Evolutionary conservation across 1,140 invertebrate genomes (phyloP).

Genomic region (Drosophila baimaii): DNA sequence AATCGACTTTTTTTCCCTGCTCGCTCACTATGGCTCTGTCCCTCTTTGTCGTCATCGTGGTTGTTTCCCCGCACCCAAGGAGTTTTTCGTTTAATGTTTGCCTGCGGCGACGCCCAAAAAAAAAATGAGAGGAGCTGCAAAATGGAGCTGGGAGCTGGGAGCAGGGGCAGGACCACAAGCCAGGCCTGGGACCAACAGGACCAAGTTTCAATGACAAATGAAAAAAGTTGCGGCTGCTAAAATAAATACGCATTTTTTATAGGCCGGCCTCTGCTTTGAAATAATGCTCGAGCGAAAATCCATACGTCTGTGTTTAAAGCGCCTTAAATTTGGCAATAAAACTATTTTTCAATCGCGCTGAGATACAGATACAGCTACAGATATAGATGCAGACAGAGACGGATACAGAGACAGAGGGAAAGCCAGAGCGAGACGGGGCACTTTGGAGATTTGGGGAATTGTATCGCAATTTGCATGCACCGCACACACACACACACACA

Average conservation of each 20-base stretch:
- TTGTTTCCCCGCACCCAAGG: conserved; percentile 26
- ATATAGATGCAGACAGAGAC: conserved; percentile 5
- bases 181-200: conserved; percentile 46
- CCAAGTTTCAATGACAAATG: conserved; percentile 82
- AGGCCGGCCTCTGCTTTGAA: conserved; percentile 38
- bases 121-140: conserved; percentile 11
- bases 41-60: conserved; percentile 20
- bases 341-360: conserved; percentile 64
- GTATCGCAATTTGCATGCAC: conserved; percentile 78
- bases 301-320: conserved; percentile 31
- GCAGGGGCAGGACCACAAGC: conserved; percentile 23
- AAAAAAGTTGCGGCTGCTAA: conserved; percentile 73
- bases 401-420: background rate
- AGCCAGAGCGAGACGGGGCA: conserved; percentile 16
- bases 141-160: background rate
- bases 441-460: conserved; percentile 80
- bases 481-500: conserved; percentile 47
- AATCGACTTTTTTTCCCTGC: conserved; percentile 76
- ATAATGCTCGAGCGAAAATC: conserved; percentile 36
- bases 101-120: conserved; percentile 54
- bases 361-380: conserved; percentile 23
- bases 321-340: conserved; percentile 56
- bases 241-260: conserved; percentile 80
- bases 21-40: conserved; percentile 2
- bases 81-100: conserved; percentile 75